A percentile compares a stretch with the other conserved stretches of the same genome.
Evolutionary conservation across 2,797 vertebrate genomes (phyloP).

Genomic region (Capromys pilorides): DNA sequence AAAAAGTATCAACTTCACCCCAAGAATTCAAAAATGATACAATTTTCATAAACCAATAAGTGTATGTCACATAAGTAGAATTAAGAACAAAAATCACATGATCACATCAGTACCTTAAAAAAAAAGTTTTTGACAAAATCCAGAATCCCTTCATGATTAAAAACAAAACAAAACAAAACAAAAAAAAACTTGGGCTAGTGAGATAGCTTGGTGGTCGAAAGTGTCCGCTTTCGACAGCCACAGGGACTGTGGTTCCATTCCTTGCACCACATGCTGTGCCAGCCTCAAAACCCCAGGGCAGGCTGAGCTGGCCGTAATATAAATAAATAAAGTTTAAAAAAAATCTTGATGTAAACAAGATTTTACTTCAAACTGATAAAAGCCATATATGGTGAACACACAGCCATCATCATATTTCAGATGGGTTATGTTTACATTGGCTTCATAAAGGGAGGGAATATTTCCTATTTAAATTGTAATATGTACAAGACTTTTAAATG

Average conservation of each 20-base stretch:
- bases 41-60: neutral
- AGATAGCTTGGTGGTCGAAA: no score
- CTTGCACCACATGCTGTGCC: no score
- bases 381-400: neutral
- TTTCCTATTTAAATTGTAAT: neutral
- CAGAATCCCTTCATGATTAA: neutral
- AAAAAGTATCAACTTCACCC: neutral
- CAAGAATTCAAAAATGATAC: neutral
- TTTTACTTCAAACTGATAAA: neutral
- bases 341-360: neutral
- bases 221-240: no score
- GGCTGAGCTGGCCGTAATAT: no score
- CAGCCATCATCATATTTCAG: neutral
- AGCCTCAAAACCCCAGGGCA: no score
- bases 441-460: neutral
- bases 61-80: neutral
- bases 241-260: no score
- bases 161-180: no score
- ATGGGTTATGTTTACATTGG: neutral
- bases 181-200: no score
- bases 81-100: neutral
- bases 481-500: neutral
- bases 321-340: neutral
- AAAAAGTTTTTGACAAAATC: neutral
- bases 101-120: neutral